Conservation (phyloP, 1,140 invertebrate species). For the Adelges cooleyi region DNA sequence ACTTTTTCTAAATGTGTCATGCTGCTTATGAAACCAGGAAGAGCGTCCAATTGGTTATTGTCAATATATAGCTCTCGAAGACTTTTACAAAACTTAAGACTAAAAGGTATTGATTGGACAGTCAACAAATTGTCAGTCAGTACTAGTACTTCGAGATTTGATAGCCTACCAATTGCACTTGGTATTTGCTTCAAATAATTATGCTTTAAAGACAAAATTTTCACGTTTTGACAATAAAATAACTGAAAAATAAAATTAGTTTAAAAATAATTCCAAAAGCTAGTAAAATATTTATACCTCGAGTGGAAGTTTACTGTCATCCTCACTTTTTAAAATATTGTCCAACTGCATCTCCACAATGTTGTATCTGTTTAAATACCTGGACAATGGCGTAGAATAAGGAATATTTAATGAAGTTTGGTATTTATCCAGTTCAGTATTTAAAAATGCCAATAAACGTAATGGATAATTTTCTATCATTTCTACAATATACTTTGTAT, state of each 20-base stretch:
- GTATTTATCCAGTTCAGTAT: conserved; percentile 10
- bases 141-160: conserved; percentile 40
- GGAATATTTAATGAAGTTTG: conserved; percentile 6
- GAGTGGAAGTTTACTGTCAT: conserved; percentile 29
- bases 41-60: conserved; percentile 43
- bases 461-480: conserved; percentile 3
- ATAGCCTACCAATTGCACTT: conserved; percentile 41
- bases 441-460: conserved; percentile 10
- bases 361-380: conserved; percentile 30
- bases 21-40: conserved; percentile 42
- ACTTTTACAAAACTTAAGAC: conserved; percentile 40
- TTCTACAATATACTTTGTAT: background rate
- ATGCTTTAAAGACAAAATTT: conserved; percentile 40
- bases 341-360: conserved; percentile 32
- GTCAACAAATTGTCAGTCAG: conserved; percentile 43
- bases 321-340: conserved; percentile 31
- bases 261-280: background rate
- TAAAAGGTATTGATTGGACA: conserved; percentile 42
- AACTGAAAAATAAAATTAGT: conserved; percentile 36
- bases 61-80: conserved; percentile 40
- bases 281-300: conserved; percentile 24
- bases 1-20: conserved; percentile 41
- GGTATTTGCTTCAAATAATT: conserved; percentile 41
- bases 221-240: conserved; percentile 39
- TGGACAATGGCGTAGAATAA: conserved; percentile 27